Evolutionary conservation across 1,140 invertebrate genomes (phyloP), one percentile per base, ranked within the genome.

Genomic region (Drosophila virilis): DNA sequence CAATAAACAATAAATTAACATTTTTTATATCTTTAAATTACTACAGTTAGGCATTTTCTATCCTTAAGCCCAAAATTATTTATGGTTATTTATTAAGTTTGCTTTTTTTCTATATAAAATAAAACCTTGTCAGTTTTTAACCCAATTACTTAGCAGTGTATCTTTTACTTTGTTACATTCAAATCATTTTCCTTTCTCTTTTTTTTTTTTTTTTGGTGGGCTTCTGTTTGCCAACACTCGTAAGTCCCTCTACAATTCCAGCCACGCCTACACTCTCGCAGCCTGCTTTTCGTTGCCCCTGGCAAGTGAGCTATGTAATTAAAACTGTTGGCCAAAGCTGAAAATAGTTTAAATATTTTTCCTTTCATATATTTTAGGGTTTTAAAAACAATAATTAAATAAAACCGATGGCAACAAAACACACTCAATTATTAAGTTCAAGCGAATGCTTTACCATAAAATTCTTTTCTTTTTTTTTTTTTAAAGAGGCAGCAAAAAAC

Each of bases 301-400:
- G 42, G 73, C 64, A 38, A 33, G 59, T 58, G 69, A 82, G 80
- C 71, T 74, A 67, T 82, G 67, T 82, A 88, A 85, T 88, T 85
- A 85, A 78, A 86, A 85, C 82, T 60, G 82, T 88, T 78, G 58
- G 37, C 71, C 69, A 66, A 76, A 70, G 45, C 43, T 10, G 45
- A 65, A 22, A 70, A 61, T 52, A 62, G 50, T 55, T 55, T 50
- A 45, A 6, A 43, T 22, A 62, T 61, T 51, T 51, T 50, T 43
- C 13, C 22, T 42, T 57, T 70, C 77, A 62, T 51, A 67, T 58
- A 83, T 82, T 77, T 81, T 74, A 76, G 37, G 68, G 51, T 37
- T 35, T 61, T 33, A 60, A 77, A 70, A 70, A 70, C 43, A 76
- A 78, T 70, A 82, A 86, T 78, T 81, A 68, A 78, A 75, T 55